phyloP scores from a whole-genome alignment of 2,113 vertebrate species.

The Hyperoodon ampullatus region DNA sequence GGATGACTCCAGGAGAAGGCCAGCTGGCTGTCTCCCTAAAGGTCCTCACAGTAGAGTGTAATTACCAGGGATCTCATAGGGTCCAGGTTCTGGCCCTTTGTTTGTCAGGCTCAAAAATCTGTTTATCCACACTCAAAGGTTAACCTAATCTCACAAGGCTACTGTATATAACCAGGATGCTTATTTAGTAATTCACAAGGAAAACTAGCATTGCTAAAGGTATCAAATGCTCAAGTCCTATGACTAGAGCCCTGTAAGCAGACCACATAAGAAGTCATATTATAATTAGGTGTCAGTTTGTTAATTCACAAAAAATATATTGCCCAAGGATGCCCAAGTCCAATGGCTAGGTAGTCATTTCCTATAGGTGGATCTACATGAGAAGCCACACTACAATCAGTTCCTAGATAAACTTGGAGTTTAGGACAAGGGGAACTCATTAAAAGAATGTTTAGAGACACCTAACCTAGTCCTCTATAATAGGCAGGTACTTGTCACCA shows the following conservation, averaged over 20 bases:
- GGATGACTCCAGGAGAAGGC: not conserved
- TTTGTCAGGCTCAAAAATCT: not conserved
- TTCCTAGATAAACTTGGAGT: slow-evolving; percentile 20
- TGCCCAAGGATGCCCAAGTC: not conserved
- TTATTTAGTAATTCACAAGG: slow-evolving; percentile 26
- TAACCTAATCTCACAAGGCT: not conserved
- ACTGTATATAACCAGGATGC: not conserved
- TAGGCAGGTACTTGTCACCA: not conserved
- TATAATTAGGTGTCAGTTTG: not conserved
- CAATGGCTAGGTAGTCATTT: not conserved
- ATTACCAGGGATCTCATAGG: not conserved
- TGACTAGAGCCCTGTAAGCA: not conserved
- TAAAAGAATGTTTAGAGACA: not conserved
- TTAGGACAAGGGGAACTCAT: not conserved
- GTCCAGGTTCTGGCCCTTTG: not conserved
- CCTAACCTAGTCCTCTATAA: not conserved
- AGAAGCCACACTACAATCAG: slow-evolving; percentile 22
- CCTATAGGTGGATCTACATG: not conserved
- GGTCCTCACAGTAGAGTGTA: not conserved
- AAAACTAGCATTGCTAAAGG: slow-evolving; percentile 19
- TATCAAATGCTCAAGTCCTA: not conserved
- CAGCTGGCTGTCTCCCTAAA: not conserved
- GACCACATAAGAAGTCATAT: not conserved
- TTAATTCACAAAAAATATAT: slow-evolving; percentile 17
- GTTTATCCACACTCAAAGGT: not conserved